Percentiles rank a stretch among this genome's conserved stretches.
These are phyloP conservation scores for Spinus olivaceus DNA, from an alignment of 2,797 vertebrate genomes.

Conservation along the genomic window DNA sequence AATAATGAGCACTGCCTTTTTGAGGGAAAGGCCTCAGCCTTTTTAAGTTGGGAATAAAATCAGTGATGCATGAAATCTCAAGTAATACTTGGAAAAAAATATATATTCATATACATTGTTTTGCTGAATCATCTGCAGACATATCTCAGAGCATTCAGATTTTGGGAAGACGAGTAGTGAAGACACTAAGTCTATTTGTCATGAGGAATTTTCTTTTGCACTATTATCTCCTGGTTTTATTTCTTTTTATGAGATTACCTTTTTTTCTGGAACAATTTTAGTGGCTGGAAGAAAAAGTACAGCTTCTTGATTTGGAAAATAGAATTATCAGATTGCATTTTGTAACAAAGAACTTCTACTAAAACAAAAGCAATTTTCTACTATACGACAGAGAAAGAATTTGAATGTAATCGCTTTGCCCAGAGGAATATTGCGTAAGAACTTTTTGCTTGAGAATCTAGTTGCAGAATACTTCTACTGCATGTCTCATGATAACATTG, in stretches of 20 bases:
- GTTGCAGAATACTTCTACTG: background rate
- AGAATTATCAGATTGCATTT: background rate
- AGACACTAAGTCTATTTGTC: background rate
- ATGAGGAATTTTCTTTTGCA: background rate
- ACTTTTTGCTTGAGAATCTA: background rate
- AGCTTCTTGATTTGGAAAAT: background rate
- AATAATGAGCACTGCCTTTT: background rate
- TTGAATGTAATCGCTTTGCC: background rate
- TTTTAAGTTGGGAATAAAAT: background rate
- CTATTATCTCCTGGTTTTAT: background rate
- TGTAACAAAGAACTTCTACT: background rate
- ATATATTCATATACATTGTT: background rate
- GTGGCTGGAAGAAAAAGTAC: background rate
- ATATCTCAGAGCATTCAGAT: background rate
- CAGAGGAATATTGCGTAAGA: background rate
- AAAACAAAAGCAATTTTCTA: constrained; percentile 14
- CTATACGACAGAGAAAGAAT: background rate
- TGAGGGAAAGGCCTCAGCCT: background rate
- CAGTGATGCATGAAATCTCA: background rate
- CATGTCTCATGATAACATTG: background rate
- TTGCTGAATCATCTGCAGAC: background rate
- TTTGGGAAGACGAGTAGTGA: background rate
- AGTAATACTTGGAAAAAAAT: background rate
- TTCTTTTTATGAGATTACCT: background rate
- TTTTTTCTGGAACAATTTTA: background rate